A percentile compares a stretch with the other conserved stretches of the same genome.
phyloP scores from a whole-genome alignment of 2,888 invertebrate species.

The Tetramorium bicarinatum region DNA sequence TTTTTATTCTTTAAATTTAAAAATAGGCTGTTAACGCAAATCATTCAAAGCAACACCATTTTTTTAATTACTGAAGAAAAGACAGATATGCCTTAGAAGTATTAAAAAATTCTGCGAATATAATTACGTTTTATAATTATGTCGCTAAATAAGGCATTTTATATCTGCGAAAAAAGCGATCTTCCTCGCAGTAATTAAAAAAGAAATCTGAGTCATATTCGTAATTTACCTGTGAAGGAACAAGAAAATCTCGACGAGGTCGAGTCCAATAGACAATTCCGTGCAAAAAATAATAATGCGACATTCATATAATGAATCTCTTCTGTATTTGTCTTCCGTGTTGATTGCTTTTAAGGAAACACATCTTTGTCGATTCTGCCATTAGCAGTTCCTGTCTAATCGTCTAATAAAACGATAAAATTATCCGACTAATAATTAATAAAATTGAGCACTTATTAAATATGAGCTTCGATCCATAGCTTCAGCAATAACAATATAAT shows the following conservation, averaged over 20 bases:
- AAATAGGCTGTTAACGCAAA: neutral
- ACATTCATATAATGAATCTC: neutral
- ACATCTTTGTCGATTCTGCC: neutral
- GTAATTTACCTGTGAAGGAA: neutral
- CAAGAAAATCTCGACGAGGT: neutral
- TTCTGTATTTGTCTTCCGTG: neutral
- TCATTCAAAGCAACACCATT: neutral
- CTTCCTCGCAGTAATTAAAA: neutral
- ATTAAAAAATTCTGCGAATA: neutral
- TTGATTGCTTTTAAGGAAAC: neutral
- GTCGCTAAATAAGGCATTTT: neutral
- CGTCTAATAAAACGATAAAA: neutral
- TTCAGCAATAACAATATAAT: neutral
- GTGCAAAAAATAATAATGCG: slow-evolving; percentile 6
- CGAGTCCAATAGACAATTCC: neutral
- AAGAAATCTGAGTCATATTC: neutral
- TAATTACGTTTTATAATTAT: neutral
- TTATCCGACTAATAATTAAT: neutral
- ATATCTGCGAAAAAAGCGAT: neutral
- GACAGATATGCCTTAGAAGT: neutral
- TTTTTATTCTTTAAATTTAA: neutral
- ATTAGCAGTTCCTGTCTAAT: neutral
- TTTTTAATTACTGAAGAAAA: neutral
- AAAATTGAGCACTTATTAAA: neutral
- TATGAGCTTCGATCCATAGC: neutral